phyloP scores from a whole-genome alignment of 2,888 invertebrate genomes.

The Chrysopilus asiliformis region DNA sequence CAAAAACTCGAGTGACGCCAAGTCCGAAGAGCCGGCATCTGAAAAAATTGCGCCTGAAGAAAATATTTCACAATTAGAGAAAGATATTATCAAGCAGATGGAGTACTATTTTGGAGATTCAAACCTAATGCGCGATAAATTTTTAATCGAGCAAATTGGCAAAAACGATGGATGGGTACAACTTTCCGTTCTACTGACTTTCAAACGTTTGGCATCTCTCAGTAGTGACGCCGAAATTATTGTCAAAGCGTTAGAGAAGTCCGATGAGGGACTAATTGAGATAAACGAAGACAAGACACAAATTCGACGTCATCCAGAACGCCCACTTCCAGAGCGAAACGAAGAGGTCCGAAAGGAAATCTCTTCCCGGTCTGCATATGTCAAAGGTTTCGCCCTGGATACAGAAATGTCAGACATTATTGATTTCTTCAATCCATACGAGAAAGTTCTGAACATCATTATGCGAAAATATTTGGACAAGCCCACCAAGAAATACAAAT shows the following conservation, averaged over 20 bases:
- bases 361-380: conserved; percentile 64
- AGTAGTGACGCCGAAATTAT: conserved; percentile 57
- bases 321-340: conserved; percentile 63
- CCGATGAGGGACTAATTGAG: conserved; percentile 57
- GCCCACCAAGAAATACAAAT: conserved; percentile 47
- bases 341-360: conserved; percentile 72
- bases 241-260: conserved; percentile 57
- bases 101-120: conserved; percentile 65
- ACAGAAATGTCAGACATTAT: conserved; percentile 55
- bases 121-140: conserved; percentile 85
- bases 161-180: conserved; percentile 88
- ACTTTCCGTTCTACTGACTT: conserved; percentile 67
- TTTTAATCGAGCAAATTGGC: conserved; percentile 72
- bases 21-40: no score
- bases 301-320: conserved; percentile 53
- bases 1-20: no score
- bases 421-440: conserved; percentile 55
- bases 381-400: conserved; percentile 71
- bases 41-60: no score
- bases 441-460: conserved; percentile 52
- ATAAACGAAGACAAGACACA: conserved; percentile 45
- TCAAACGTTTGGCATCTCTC: conserved; percentile 69
- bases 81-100: conserved; percentile 52
- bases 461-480: conserved; percentile 49
- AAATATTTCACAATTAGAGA: no score